Percentiles rank a stretch among this genome's conserved stretches.
phyloP scores from a whole-genome alignment of 2,888 invertebrate species.

The Drosophila putrida region DNA sequence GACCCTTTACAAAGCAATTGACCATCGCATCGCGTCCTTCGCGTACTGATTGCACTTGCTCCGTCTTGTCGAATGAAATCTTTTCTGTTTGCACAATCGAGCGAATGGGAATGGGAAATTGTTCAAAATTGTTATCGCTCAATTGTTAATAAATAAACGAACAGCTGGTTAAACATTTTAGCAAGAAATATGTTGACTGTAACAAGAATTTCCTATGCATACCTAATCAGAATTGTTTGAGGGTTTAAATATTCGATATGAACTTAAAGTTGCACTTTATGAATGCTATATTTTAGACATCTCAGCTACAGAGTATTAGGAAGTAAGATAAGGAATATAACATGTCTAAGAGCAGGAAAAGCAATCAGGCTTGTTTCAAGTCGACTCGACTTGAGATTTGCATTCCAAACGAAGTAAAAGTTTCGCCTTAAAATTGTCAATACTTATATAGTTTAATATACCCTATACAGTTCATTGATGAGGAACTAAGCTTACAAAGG shows the following conservation, averaged over 20 bases:
- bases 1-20: constrained; percentile 85
- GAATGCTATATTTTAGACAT: background rate
- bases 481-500: too few species aligned
- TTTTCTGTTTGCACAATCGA: constrained; percentile 84
- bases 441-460: too few species aligned
- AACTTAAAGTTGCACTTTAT: background rate
- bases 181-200: constrained; percentile 8
- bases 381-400: background rate
- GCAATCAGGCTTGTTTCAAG: constrained; percentile 3
- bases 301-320: background rate
- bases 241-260: background rate
- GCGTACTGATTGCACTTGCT: constrained; percentile 86
- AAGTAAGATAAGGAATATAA: background rate
- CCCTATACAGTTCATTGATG: too few species aligned
- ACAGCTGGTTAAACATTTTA: constrained; percentile 18
- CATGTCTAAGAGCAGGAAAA: background rate
- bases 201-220: constrained; percentile 1
- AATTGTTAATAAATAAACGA: constrained; percentile 28
- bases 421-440: background rate
- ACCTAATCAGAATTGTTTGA: background rate
- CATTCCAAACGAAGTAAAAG: background rate
- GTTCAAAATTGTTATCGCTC: constrained; percentile 11
- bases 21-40: constrained; percentile 86
- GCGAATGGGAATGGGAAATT: constrained; percentile 2
- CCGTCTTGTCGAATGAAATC: constrained; percentile 87